Evolutionary conservation across 2,797 vertebrate genomes (phyloP).

Genomic region (Rhyacichthys aspro): DNA sequence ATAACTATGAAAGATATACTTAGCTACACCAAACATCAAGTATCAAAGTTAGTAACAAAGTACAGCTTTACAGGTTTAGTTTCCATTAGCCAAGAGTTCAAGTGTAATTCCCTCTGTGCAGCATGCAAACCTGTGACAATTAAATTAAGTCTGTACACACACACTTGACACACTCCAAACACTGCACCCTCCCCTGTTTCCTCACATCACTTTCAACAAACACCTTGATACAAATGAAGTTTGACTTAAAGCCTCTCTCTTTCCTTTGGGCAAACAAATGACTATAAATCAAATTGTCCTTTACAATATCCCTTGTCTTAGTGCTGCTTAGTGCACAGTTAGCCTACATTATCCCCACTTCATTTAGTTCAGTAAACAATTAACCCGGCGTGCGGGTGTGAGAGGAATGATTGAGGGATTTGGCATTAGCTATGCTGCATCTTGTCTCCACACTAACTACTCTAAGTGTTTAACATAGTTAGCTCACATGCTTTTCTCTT

Average conservation of each 20-base stretch:
- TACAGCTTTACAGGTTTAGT: not conserved
- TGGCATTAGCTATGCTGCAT: conserved; percentile 65
- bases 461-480: conserved; percentile 70
- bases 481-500: conserved; percentile 39
- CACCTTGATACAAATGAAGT: conserved; percentile 44
- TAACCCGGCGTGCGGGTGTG: conserved; percentile 61
- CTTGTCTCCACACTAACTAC: conserved; percentile 56
- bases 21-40: not conserved
- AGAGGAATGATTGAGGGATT: conserved; percentile 66
- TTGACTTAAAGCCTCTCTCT: conserved; percentile 38
- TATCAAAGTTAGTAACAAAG: not conserved
- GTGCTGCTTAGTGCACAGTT: conserved; percentile 61
- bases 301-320: conserved; percentile 60
- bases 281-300: conserved; percentile 65
- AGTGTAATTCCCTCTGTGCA: conserved; percentile 4
- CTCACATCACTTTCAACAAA: conserved; percentile 26
- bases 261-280: conserved; percentile 44
- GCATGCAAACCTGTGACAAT: conserved; percentile 4
- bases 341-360: conserved; percentile 73
- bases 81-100: conserved; percentile 2
- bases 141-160: conserved; percentile 13
- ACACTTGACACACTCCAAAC: conserved; percentile 23
- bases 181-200: conserved; percentile 3
- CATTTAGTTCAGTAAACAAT: conserved; percentile 75
- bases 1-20: no score